Evolutionary conservation across 2,113 vertebrate genomes (phyloP).

Genomic region (Cervus canadensis): DNA sequence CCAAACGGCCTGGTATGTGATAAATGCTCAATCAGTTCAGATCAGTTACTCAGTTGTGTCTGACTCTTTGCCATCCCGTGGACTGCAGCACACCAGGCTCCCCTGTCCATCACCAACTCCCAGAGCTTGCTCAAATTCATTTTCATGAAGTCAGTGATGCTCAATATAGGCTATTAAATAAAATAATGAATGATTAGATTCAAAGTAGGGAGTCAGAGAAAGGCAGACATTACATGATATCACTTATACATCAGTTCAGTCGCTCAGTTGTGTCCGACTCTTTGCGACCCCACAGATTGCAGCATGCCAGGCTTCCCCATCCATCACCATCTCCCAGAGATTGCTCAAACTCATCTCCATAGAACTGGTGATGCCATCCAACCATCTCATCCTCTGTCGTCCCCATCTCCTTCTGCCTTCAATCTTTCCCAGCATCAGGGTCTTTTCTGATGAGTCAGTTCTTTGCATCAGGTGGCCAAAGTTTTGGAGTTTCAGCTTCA

Average conservation of each 20-base stretch:
- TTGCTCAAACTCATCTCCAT: neutral
- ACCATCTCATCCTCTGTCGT: neutral
- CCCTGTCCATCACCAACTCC: neutral
- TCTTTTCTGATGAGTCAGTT: neutral
- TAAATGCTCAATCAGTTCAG: neutral
- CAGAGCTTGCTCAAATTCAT: neutral
- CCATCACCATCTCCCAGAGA: neutral
- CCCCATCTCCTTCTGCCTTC: neutral
- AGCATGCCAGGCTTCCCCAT: neutral
- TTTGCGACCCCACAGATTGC: neutral
- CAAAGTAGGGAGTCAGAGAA: neutral
- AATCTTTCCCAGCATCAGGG: neutral
- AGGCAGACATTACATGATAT: neutral
- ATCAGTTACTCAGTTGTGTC: neutral
- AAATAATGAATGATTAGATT: neutral
- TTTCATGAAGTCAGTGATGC: neutral
- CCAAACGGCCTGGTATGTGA: neutral
- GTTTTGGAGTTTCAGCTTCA: neutral
- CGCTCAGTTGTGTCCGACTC: fast-evolving
- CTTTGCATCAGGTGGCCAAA: neutral
- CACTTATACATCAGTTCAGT: neutral
- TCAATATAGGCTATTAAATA: neutral
- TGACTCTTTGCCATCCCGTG: neutral
- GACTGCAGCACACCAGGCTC: neutral
- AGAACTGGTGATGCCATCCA: neutral